Percentiles rank a stretch among this genome's conserved stretches.
Conservation (phyloP, 2,797 vertebrate species). For the Trichosurus vulpecula region DNA sequence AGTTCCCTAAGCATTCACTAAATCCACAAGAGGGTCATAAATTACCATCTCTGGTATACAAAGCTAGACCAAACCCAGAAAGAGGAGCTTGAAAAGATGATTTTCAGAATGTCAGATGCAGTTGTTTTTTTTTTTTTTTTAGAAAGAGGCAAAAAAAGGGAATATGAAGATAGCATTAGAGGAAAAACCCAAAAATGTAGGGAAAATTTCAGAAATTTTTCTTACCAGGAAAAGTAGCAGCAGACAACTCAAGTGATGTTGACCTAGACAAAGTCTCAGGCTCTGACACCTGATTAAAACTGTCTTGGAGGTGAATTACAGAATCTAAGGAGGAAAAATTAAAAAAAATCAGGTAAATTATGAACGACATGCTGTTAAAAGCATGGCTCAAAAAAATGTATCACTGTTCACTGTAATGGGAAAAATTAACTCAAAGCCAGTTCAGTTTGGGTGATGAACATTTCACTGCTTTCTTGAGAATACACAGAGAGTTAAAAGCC, state of each 20-base stretch:
- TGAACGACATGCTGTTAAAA: background rate
- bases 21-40: background rate
- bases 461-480: constrained; percentile 3
- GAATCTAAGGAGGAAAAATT: constrained; percentile 88
- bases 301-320: constrained; percentile 90
- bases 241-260: constrained; percentile 83
- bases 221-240: constrained; percentile 87
- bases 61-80: constrained; percentile 1
- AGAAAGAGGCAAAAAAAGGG: background rate
- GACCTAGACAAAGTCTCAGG: constrained; percentile 84
- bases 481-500: background rate
- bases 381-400: background rate
- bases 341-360: constrained; percentile 18
- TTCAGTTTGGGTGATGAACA: background rate
- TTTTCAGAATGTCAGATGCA: background rate
- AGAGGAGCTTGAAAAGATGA: constrained; percentile 6
- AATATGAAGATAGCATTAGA: background rate
- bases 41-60: background rate
- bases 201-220: constrained; percentile 1
- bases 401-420: background rate
- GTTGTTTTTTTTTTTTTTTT: background rate
- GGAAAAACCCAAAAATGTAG: background rate
- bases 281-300: constrained; percentile 85
- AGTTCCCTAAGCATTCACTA: background rate
- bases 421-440: background rate